Conservation (phyloP, 2,797 vertebrate species). For the Gouania willdenowi region DNA sequence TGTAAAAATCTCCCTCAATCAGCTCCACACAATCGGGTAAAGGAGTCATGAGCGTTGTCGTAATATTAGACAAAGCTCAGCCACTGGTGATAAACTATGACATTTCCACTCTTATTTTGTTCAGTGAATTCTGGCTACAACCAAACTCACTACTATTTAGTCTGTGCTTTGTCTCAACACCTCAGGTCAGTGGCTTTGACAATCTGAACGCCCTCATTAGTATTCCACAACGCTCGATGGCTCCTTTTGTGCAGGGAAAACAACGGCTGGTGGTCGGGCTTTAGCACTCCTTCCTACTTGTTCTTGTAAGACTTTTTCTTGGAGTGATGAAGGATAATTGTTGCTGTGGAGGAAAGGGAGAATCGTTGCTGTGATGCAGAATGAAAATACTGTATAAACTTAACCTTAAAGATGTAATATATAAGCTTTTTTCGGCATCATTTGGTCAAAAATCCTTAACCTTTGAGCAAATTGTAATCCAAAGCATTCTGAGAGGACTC, state of each 20-base stretch:
- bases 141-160: constrained; percentile 41
- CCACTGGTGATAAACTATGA: constrained; percentile 46
- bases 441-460: too few relatives aligned
- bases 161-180: constrained; percentile 38
- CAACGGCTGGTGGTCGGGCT: constrained; percentile 32
- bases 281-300: constrained; percentile 26
- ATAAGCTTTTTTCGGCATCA: too few relatives aligned
- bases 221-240: constrained; percentile 68
- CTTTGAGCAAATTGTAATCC: too few relatives aligned
- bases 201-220: constrained; percentile 73
- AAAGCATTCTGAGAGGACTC: too few relatives aligned
- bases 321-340: neutral
- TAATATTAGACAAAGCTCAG: constrained; percentile 11
- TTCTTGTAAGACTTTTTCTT: constrained; percentile 20
- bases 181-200: constrained; percentile 71
- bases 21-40: constrained; percentile 18
- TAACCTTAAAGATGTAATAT: too few relatives aligned
- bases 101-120: constrained; percentile 39
- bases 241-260: constrained; percentile 49
- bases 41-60: constrained; percentile 17
- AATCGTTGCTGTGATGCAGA: neutral
- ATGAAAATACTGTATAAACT: constrained; percentile 1
- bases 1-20: constrained; percentile 3
- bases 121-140: constrained; percentile 37
- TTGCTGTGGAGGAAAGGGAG: constrained; percentile 5